These are phyloP conservation scores for Campoletis sonorensis DNA, from an alignment of 1,140 invertebrate species.

Conservation along the genomic window DNA sequence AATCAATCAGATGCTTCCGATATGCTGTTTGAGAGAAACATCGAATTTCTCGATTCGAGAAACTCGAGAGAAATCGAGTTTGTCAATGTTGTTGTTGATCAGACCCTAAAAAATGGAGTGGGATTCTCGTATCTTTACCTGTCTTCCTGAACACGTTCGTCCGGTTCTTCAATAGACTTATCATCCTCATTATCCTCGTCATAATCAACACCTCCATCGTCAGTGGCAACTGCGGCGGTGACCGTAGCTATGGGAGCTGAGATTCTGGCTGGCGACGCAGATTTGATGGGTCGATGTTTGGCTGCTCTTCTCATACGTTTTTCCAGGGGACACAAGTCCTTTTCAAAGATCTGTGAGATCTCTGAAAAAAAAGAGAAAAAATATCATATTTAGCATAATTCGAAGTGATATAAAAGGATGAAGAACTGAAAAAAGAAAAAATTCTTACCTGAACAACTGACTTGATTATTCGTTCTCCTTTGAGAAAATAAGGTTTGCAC, in stretches of 20 bases:
- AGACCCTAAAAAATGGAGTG: too few species aligned
- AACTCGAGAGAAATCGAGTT: too few species aligned
- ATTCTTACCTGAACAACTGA: slow-evolving; percentile 88
- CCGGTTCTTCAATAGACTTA: slow-evolving; percentile 53
- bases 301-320: slow-evolving; percentile 94
- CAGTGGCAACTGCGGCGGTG: slow-evolving; percentile 65
- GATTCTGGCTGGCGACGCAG: slow-evolving; percentile 64
- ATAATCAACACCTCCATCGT: slow-evolving; percentile 62
- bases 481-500: slow-evolving; percentile 93
- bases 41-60: too few species aligned
- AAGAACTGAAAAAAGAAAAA: too few species aligned
- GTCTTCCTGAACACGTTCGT: slow-evolving; percentile 43
- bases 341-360: slow-evolving; percentile 43
- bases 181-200: slow-evolving; percentile 60
- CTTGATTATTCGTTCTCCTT: slow-evolving; percentile 94
- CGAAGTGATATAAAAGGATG: too few species aligned
- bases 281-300: slow-evolving; percentile 81
- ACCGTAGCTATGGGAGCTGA: slow-evolving; percentile 67
- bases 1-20: too few species aligned
- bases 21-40: too few species aligned
- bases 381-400: too few species aligned
- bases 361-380: background rate
- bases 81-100: too few species aligned
- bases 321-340: slow-evolving; percentile 91
- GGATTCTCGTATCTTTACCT: slow-evolving; percentile 28